These are phyloP conservation scores for Colletes latitarsis DNA, from an alignment of 1,140 invertebrate species.

Conservation along the genomic window DNA sequence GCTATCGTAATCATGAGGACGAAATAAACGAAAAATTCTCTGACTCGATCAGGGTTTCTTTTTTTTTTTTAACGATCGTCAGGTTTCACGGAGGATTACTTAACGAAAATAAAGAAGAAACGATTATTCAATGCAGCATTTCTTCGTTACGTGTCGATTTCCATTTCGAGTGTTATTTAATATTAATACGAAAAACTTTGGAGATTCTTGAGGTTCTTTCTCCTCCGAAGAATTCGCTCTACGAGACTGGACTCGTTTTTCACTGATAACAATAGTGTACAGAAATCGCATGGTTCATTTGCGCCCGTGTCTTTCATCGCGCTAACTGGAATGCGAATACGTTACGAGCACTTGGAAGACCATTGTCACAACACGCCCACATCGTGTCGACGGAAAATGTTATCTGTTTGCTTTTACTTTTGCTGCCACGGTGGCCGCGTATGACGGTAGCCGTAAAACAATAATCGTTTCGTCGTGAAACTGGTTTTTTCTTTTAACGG, in stretches of 20 bases:
- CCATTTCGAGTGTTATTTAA: too few relatives aligned
- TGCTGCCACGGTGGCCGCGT: not conserved
- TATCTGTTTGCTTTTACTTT: slow-evolving; percentile 30
- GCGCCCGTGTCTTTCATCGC: not conserved
- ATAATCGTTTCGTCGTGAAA: not conserved
- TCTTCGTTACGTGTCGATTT: too few relatives aligned
- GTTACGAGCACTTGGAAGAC: not conserved
- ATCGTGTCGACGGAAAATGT: slow-evolving; percentile 11
- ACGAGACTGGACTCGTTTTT: not conserved
- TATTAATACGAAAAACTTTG: not conserved
- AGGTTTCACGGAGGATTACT: too few relatives aligned
- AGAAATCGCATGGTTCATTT: slow-evolving; percentile 22
- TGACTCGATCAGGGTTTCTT: not conserved
- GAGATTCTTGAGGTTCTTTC: not conserved
- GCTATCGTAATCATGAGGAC: not conserved
- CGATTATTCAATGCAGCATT: too few relatives aligned
- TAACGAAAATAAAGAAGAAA: too few relatives aligned
- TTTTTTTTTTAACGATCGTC: not conserved
- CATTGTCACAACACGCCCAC: slow-evolving; percentile 40
- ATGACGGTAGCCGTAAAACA: not conserved
- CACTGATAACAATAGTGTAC: not conserved
- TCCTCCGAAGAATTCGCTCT: not conserved
- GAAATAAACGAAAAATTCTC: not conserved
- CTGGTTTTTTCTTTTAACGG: not conserved
- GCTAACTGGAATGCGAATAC: slow-evolving; percentile 28